Base-by-base conservation (phyloP, 2,113 vertebrate species). In the Etheostoma cragini region DNA sequence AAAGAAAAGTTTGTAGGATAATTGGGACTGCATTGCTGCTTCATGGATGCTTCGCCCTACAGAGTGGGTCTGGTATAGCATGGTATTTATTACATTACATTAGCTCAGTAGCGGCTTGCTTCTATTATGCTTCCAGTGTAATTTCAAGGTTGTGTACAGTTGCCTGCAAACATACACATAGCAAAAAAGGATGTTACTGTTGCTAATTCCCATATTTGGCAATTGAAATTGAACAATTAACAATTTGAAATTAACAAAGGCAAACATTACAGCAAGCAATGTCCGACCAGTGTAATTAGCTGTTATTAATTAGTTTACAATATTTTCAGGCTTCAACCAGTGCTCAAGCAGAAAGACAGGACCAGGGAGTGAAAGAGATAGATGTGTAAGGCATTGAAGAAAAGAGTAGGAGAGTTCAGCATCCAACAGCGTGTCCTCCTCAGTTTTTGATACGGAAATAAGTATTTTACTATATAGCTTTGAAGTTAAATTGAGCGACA, bases 71-170 rank as follows among this genome's bases (percentile, higher is more conserved):
- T 69, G 24, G 11, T 72, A 53, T 42, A 74, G 45, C 33, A 63
- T 57, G 73, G 10, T 42, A 35, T 38, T 38, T 8, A 2, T 38
- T 38, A 10, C 10, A 72, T 81, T 57, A 57, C 33, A 67, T 66
- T 46, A 54, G 22, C 14, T 52, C 78, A 68, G 84, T 70, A 68
- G 83, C 65, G 77, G 76, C 62, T 66, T 83, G 64, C 50, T 53
- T 64, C 72, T 64, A 74, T 77, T 45, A 68, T 12, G 46, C 30
- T 72, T 54, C 58, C 57, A 64, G 65, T 46, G 57, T 70, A 57
- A 80, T 71, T 65, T 78, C 56, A 69, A 22, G 60, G 50, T 47
- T 63, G 50, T 63, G 38, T 26, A 49, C 6, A 46, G 49, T 8
- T 19, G 49, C 49, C 1, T 17, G 21, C 19, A 50, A 50, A 65